Base-by-base conservation (phyloP, 2,888 invertebrate genomes). In the Xiphydria camelus region DNA sequence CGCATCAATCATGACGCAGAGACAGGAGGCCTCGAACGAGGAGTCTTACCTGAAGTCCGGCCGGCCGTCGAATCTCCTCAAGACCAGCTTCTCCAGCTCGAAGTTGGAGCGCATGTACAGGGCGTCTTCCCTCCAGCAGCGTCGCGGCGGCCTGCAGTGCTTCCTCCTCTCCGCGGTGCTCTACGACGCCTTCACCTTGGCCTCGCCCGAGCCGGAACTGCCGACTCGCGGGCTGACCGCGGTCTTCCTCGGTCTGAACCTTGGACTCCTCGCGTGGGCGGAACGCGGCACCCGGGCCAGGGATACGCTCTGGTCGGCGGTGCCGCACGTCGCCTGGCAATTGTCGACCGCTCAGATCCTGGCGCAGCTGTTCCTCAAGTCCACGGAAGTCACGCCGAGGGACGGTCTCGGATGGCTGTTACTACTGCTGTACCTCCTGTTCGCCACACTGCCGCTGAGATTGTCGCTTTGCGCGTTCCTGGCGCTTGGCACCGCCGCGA, bases 321-420 rank as follows among this genome's bases (percentile, higher is more conserved):
- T 87, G 39, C 84, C 86, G 33, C 86, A 86, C 63, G 62, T 87
- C 36, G 81, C 83, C 22, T 88, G 86, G 82, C 78, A 84, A 47
- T 73, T 83, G 19, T 80, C 85, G 54, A 83, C 81, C 57, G 77
- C 80, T 19, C 86, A 86, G 68, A 73, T 87, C 49, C 76, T 85
- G 38, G 76, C 78, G 43, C 82, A 83, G 66, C 77, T 87, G 54
- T 82, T 84, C 65, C 76, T 85, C 49, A 83, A 84, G 66, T 75
- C 77, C 65, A 71, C 78, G 70, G 80, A 80, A 56, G 79, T 82
- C 53, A 81, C 81, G 31, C 80, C 83, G 15, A 79, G 87, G 48
- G 85, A 88, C 64, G 81, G 83, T 42, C 78, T 89, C 12, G 87
- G 86, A 20, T 89, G 89, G 88, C 80, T 84, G 18, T 77, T 89